Base-by-base conservation (phyloP, 2,888 invertebrate species). In the Trichopria drosophilae region DNA sequence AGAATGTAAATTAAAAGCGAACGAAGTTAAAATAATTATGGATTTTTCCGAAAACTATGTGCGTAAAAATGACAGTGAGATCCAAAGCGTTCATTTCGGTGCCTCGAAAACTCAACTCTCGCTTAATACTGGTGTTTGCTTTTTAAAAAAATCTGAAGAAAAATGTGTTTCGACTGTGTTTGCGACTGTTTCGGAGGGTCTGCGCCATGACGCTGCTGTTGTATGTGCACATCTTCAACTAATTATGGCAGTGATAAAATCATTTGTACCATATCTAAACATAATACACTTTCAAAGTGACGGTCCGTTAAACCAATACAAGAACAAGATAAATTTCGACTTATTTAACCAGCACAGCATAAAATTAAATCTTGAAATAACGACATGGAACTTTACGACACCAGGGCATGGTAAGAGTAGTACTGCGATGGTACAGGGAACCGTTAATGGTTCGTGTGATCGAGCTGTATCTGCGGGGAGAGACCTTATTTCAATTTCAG, bases 381-480 rank as follows among this genome's bases (percentile, higher is more conserved):
- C 31, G 15, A 31, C 31, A 31, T 31, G 31, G 31, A 31, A 31
- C 12, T 31, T 31, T 31, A 31, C 15, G 15, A 31, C 9, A n/a
- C 10, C 31, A 31, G 31, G 31, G 31, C 12, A 31, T n/a, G 31
- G 31, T 18, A 31, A 31, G 18, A 31, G 31, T n/a, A 31, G 31
- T 18, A 18, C 31, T 31, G 31, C 15, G 15, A n/a, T 15, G 15
- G 18, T 18, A 31, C 15, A 7, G 18, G 31, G 31, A 4, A 31
- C 10, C 6, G 18, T 18, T 16, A 31, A 31, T 16, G 15, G 7
- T n/a, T 10, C 18, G 18, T 31, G 31, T 31, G 12, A 31, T 31
- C 31, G 31, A 31, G 31, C 31, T 31, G 31, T 31, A 31, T 31
- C 31, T 16, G 15, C 31, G 9, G 31, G 31, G 31, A 31, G 18